Conservation (phyloP, 1,140 invertebrate species). For the Euura saliciscinereae region DNA sequence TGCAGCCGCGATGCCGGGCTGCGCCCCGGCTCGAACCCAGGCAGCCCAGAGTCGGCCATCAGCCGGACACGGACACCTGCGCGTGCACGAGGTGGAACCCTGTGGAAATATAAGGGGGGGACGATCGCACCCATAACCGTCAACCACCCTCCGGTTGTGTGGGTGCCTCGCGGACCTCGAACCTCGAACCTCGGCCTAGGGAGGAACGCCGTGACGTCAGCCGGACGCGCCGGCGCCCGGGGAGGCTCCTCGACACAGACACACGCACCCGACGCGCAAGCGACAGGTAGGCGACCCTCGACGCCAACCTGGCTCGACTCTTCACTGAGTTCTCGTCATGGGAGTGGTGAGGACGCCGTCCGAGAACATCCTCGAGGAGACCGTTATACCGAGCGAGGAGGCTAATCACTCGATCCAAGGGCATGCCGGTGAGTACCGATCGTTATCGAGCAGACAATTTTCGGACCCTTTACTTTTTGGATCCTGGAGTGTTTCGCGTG, state of each 20-base stretch:
- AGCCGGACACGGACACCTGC: slow-evolving; percentile 23
- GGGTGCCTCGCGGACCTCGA: neutral
- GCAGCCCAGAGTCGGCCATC: slow-evolving; percentile 26
- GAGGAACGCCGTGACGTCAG: slow-evolving; percentile 15
- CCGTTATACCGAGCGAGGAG: slow-evolving; percentile 53
- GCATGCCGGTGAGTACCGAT: slow-evolving; percentile 44
- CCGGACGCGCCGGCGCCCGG: slow-evolving; percentile 41
- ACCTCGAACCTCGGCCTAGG: slow-evolving; percentile 9
- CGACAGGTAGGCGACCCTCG: slow-evolving; percentile 14
- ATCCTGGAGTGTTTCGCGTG: too few relatives aligned
- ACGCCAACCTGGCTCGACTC: slow-evolving; percentile 6
- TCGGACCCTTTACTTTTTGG: too few relatives aligned
- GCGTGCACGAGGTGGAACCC: neutral
- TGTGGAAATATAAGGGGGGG: slow-evolving; percentile 10
- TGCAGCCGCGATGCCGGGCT: slow-evolving; percentile 32
- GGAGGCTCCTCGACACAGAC: slow-evolving; percentile 32
- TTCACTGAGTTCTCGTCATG: slow-evolving; percentile 41
- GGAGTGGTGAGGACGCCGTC: slow-evolving; percentile 54
- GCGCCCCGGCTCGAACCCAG: slow-evolving; percentile 42
- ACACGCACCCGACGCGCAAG: slow-evolving; percentile 41
- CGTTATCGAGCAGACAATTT: too few relatives aligned
- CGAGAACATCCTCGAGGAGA: slow-evolving; percentile 49
- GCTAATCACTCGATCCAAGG: slow-evolving; percentile 53
- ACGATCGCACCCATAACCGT: slow-evolving; percentile 29
- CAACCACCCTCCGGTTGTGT: slow-evolving; percentile 18